phyloP scores from a whole-genome alignment of 2,888 invertebrate species.

The Tenthredo mesomela region DNA sequence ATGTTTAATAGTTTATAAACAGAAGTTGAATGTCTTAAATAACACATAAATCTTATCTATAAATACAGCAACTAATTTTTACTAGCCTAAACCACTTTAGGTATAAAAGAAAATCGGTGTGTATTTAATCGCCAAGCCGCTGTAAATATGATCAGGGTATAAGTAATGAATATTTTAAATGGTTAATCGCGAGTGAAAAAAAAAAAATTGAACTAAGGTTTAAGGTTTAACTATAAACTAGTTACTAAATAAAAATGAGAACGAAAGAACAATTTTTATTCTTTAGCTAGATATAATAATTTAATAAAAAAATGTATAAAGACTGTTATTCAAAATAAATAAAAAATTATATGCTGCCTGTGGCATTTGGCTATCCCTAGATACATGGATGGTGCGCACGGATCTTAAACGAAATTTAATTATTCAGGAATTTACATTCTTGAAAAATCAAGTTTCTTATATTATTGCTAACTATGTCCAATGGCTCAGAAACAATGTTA shows the following conservation, averaged over 20 bases:
- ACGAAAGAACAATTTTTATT: constrained; percentile 66
- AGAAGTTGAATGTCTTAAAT: constrained; percentile 42
- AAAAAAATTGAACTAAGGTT: constrained; percentile 32
- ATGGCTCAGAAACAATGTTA: constrained; percentile 40
- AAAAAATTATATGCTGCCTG: constrained; percentile 54
- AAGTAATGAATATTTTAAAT: constrained; percentile 66
- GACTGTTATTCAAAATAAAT: constrained; percentile 71
- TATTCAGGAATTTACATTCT: constrained; percentile 54
- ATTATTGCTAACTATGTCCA: constrained; percentile 56
- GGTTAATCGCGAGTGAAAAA: constrained; percentile 57
- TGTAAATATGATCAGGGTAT: constrained; percentile 76
- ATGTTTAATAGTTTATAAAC: constrained; percentile 20
- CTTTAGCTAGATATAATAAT: constrained; percentile 73
- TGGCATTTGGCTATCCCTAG: constrained; percentile 49
- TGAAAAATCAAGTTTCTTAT: constrained; percentile 55
- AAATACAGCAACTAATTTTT: constrained; percentile 45
- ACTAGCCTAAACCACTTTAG: constrained; percentile 35
- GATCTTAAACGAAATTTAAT: constrained; percentile 43
- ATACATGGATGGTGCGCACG: constrained; percentile 42
- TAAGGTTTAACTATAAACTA: constrained; percentile 43
- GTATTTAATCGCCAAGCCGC: constrained; percentile 61
- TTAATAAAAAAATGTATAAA: constrained; percentile 74
- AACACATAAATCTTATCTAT: constrained; percentile 41
- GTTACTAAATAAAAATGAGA: constrained; percentile 44
- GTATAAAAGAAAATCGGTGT: constrained; percentile 57